Evolutionary conservation across 2,113 vertebrate genomes (phyloP).

Genomic region (Willisornis vidua): DNA sequence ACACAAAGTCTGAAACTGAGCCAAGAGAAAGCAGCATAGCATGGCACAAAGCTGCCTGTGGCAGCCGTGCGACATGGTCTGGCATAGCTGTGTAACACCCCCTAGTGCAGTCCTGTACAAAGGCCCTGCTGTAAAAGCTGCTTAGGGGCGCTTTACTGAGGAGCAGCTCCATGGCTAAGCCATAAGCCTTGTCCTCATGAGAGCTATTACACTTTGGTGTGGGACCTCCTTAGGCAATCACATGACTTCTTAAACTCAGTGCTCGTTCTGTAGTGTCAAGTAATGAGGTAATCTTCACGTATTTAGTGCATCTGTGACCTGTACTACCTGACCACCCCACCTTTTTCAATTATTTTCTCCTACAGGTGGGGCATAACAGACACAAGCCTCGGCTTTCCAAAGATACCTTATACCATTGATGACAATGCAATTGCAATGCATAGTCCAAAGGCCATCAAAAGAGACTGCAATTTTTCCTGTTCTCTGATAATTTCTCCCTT

Average conservation of each 20-base stretch:
- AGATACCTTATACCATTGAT: background rate
- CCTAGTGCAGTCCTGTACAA: rapidly evolving
- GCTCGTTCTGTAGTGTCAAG: background rate
- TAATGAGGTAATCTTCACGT: background rate
- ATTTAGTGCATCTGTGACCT: background rate
- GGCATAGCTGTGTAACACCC: background rate
- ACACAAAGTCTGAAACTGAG: background rate
- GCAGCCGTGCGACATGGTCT: rapidly evolving
- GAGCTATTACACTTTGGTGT: background rate
- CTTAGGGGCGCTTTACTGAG: background rate
- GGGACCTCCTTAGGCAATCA: background rate
- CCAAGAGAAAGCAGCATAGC: rapidly evolving
- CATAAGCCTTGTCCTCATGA: background rate
- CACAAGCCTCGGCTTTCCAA: background rate
- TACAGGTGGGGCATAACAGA: background rate
- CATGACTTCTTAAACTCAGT: background rate
- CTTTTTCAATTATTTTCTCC: background rate
- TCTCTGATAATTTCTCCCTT: background rate
- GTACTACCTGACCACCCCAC: background rate
- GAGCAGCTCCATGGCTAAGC: background rate
- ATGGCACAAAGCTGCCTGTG: rapidly evolving
- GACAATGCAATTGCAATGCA: background rate
- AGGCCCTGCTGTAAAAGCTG: background rate
- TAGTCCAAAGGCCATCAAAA: background rate
- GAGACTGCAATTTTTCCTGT: background rate